These are phyloP conservation scores for Brachionus rotundiformis DNA, from an alignment of 1,140 invertebrate genomes.

Conservation along the genomic window DNA sequence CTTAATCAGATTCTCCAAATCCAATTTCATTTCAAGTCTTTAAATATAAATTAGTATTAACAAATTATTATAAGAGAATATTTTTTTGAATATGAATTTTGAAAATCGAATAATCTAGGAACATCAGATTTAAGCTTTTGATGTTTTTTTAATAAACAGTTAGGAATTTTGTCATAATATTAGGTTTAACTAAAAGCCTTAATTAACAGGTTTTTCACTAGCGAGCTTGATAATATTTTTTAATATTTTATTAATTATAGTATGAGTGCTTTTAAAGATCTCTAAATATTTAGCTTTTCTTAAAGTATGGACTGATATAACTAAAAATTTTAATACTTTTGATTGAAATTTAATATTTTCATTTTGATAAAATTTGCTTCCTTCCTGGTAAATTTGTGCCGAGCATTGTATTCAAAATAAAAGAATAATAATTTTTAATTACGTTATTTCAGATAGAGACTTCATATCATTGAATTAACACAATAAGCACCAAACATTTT, in stretches of 20 bases:
- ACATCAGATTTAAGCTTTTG: no score
- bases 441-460: background rate
- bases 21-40: background rate
- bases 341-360: conserved; percentile 4
- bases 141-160: background rate
- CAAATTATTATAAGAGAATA: no score
- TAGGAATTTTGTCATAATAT: background rate
- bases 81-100: no score
- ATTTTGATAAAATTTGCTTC: conserved; percentile 11
- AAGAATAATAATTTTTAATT: background rate
- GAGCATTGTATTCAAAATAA: background rate
- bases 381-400: background rate
- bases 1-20: background rate
- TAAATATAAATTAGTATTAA: no score
- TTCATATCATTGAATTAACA: background rate
- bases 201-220: no score
- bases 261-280: background rate
- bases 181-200: background rate
- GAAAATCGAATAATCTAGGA: no score
- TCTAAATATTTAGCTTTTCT: background rate
- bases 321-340: background rate
- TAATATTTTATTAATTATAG: background rate
- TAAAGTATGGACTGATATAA: background rate
- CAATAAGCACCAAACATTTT: background rate
- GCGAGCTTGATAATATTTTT: no score